Conservation (phyloP, 2,888 invertebrate species). For the Rhaphigaster nebulosa region DNA sequence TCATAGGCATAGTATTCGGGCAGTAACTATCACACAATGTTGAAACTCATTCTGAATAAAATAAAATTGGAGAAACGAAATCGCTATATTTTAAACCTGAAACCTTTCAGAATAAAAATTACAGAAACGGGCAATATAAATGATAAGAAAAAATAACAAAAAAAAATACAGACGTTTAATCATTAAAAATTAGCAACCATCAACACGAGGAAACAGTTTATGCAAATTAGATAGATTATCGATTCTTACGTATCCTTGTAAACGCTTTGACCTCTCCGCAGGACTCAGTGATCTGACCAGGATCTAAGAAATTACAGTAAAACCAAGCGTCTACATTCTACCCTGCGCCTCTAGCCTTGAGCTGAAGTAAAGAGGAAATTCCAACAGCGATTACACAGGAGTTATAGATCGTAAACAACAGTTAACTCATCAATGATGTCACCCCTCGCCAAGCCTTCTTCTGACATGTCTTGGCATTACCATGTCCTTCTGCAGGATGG, state of each 20-base stretch:
- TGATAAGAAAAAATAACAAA: too few relatives aligned
- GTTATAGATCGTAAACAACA: constrained; percentile 31
- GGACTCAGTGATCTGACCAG: neutral
- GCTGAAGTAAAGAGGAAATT: neutral
- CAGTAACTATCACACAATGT: too few relatives aligned
- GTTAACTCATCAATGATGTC: constrained; percentile 29
- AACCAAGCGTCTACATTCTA: neutral
- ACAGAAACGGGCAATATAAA: too few relatives aligned
- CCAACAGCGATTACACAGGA: neutral
- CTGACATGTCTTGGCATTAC: neutral
- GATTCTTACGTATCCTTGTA: constrained; percentile 13
- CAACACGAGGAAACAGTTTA: neutral
- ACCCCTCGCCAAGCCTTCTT: neutral
- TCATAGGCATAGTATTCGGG: too few relatives aligned
- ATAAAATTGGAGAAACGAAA: too few relatives aligned
- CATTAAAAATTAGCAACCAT: neutral
- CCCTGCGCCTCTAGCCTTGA: neutral
- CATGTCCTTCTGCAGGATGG: too few relatives aligned
- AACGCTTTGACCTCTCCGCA: neutral
- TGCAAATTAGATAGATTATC: constrained; percentile 7
- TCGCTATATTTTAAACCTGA: too few relatives aligned
- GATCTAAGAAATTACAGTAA: constrained; percentile 6
- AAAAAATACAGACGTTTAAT: neutral
- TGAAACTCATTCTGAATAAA: too few relatives aligned
- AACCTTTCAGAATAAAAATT: too few relatives aligned